phyloP scores from a whole-genome alignment of 2,888 invertebrate genomes.

The Chrysolina americana region DNA sequence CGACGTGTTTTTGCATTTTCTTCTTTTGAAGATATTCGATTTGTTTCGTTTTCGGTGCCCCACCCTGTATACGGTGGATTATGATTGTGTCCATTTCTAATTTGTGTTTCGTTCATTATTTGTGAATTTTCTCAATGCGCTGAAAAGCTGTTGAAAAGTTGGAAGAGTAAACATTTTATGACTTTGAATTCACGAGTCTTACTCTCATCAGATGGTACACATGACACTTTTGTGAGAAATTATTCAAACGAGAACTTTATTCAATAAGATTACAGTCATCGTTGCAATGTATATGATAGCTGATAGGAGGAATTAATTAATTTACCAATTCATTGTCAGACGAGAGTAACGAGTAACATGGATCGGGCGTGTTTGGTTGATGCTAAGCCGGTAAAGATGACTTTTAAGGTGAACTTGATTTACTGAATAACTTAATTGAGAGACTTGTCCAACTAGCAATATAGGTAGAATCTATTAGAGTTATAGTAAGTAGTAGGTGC shows the following conservation, averaged over 20 bases:
- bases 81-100: too few species aligned
- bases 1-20: too few species aligned
- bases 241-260: background rate
- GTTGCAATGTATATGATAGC: background rate
- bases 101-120: too few species aligned
- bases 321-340: slow-evolving; percentile 1
- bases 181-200: too few species aligned
- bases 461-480: slow-evolving; percentile 6
- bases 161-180: too few species aligned
- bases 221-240: background rate
- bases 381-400: background rate
- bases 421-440: slow-evolving; percentile 16
- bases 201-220: too few species aligned
- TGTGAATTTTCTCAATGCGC: too few species aligned
- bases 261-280: background rate
- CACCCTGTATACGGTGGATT: too few species aligned
- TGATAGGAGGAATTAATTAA: slow-evolving; percentile 9
- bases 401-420: slow-evolving; percentile 14
- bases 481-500: background rate
- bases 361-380: slow-evolving; percentile 13
- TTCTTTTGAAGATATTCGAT: too few species aligned
- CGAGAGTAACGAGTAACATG: slow-evolving; percentile 6
- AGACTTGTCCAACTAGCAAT: background rate
- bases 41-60: too few species aligned
- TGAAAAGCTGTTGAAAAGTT: too few species aligned